A percentile compares a stretch with the other conserved stretches of the same genome.
These are phyloP conservation scores for Zhuqinia jingwanae DNA, from an alignment of 2,888 invertebrate genomes.

Conservation along the genomic window DNA sequence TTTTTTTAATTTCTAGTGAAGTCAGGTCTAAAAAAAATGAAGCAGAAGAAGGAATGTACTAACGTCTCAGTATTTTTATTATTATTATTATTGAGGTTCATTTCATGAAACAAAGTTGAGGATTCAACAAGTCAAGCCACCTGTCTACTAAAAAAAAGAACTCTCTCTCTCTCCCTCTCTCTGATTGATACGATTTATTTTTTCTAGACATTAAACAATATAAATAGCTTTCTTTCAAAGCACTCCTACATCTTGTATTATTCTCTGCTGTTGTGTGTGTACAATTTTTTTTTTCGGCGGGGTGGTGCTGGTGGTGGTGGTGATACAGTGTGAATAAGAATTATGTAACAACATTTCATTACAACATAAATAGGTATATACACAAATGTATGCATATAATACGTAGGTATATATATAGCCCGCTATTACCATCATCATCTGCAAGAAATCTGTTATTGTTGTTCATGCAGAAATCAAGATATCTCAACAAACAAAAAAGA, in stretches of 20 bases:
- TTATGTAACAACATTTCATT: constrained; percentile 40
- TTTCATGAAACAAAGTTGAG: too few species aligned
- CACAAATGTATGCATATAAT: too few species aligned
- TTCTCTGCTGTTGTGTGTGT: background rate
- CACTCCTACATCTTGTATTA: background rate
- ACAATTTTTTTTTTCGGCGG: constrained; percentile 25
- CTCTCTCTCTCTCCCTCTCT: background rate
- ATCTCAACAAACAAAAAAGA: constrained; percentile 11
- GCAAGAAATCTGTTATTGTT: background rate
- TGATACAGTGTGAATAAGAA: constrained; percentile 40
- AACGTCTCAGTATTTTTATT: too few species aligned
- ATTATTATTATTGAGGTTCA: too few species aligned
- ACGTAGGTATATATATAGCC: too few species aligned
- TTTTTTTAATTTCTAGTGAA: background rate
- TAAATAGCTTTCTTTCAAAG: background rate
- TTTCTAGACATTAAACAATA: background rate
- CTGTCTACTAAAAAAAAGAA: too few species aligned
- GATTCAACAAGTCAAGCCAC: too few species aligned
- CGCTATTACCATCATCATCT: background rate
- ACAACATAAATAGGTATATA: too few species aligned
- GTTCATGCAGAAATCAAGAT: constrained; percentile 32
- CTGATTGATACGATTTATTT: constrained; percentile 35
- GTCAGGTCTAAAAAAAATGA: background rate
- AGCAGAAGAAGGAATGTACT: too few species aligned
- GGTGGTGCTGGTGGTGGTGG: too few species aligned